A percentile compares a stretch with the other conserved stretches of the same genome.
phyloP scores from a whole-genome alignment of 1,140 invertebrate species.

The Rhagoletis pomonella region DNA sequence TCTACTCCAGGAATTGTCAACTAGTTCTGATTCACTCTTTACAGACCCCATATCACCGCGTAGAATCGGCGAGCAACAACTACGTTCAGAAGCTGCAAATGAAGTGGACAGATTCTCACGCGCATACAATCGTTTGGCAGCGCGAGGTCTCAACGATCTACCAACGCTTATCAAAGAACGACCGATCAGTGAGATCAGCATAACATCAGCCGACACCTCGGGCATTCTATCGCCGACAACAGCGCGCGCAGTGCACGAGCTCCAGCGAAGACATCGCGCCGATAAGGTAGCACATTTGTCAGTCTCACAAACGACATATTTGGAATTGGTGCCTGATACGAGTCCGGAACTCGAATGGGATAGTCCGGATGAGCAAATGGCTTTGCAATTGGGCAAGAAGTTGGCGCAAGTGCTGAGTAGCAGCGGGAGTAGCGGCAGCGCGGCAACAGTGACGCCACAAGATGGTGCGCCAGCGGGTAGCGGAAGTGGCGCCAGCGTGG shows the following conservation, averaged over 20 bases:
- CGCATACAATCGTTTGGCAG: slow-evolving; percentile 47
- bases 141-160: slow-evolving; percentile 46
- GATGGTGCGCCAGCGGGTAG: slow-evolving; percentile 55
- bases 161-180: slow-evolving; percentile 59
- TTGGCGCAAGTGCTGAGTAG: slow-evolving; percentile 70
- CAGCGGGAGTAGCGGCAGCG: slow-evolving; percentile 60
- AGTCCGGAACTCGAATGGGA: slow-evolving; percentile 64
- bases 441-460: slow-evolving; percentile 52
- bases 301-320: slow-evolving; percentile 62
- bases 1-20: slow-evolving; percentile 70
- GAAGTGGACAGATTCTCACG: slow-evolving; percentile 39
- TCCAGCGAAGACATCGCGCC: slow-evolving; percentile 65
- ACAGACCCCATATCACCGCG: slow-evolving; percentile 81
- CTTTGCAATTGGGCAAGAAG: slow-evolving; percentile 70
- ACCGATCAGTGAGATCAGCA: slow-evolving; percentile 65
- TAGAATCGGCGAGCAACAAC: slow-evolving; percentile 67
- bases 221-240: slow-evolving; percentile 61
- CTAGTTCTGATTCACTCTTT: slow-evolving; percentile 84
- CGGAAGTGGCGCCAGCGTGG: slow-evolving; percentile 55
- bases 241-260: slow-evolving; percentile 60
- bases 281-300: slow-evolving; percentile 69
- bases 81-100: slow-evolving; percentile 10
- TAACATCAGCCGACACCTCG: slow-evolving; percentile 63
- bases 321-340: slow-evolving; percentile 63
- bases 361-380: slow-evolving; percentile 71